Base-by-base conservation (phyloP, 2,888 invertebrate species). In the Luperina testacea region DNA sequence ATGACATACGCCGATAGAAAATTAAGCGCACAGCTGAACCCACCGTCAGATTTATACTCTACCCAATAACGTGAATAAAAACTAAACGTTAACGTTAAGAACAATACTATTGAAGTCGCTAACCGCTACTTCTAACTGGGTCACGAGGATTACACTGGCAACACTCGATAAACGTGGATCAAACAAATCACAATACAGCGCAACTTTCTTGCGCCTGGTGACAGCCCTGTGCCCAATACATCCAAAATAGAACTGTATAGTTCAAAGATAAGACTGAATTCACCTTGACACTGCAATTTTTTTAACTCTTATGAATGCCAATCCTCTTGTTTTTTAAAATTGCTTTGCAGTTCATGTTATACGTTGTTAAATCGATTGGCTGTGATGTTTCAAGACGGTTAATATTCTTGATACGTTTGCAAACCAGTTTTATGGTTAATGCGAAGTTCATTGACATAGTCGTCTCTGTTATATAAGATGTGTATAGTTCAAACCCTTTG, bases 391-490 rank as follows among this genome's bases (percentile, higher is more conserved):
- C 5, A 61, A 71, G 76, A 85, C 85, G 76, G 77, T 84, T 89
- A 79, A 87, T 87, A 90, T 89, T 90, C 87, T 81, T 87, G 72
- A 78, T 72, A 71, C 77, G 83, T 87, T 83, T 78, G 84, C 84
- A 87, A 91, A 91, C 91, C 88, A 75, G 90, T 92, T 90, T 82
- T 85, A 80, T 89, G 57, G 53, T 67, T 57, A 77, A 77, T 65
- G 75, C 63, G 73, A 83, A 87, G 91, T 90, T 92, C 90, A 90
- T 85, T 89, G 91, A 86, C 91, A 80, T 75, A 27, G 24, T 20
- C 17, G 70, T 61, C 64, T 32, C 67, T 78, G 78, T 83, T 81
- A 77, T 57, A 27, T 78, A 80, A 73, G 51, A 45, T 57, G 42
- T 71, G 17, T 57, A 38, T 57, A 69, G 53, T 61, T 57, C 7